These are phyloP conservation scores for Leptinotarsa peninsularis DNA, from an alignment of 2,888 invertebrate genomes.

Conservation along the genomic window DNA sequence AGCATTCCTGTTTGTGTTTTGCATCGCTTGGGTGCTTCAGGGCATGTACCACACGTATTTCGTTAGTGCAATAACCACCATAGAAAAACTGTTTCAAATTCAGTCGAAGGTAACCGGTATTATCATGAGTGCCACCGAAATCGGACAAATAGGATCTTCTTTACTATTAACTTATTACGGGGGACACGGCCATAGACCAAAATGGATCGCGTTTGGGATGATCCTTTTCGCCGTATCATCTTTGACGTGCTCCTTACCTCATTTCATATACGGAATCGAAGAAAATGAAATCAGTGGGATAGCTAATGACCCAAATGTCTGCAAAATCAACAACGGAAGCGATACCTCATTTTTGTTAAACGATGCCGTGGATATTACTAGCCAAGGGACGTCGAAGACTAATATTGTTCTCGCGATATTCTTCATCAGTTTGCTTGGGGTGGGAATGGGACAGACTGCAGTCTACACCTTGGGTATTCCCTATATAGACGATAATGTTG, in stretches of 20 bases:
- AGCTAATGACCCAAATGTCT: constrained; percentile 65
- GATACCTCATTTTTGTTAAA: constrained; percentile 39
- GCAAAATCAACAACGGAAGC: constrained; percentile 52
- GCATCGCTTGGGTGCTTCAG: constrained; percentile 86
- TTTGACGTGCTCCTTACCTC: constrained; percentile 88
- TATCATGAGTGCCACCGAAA: constrained; percentile 90
- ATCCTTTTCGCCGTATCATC: constrained; percentile 87
- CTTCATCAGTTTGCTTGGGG: constrained; percentile 87
- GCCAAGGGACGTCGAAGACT: constrained; percentile 80
- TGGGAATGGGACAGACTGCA: constrained; percentile 93
- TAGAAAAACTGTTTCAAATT: constrained; percentile 92
- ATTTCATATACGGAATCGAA: constrained; percentile 83
- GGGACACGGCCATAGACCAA: constrained; percentile 90
- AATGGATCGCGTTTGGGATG: constrained; percentile 95
- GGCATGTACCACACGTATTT: constrained; percentile 96
- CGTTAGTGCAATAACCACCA: constrained; percentile 92
- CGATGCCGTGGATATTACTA: constrained; percentile 66
- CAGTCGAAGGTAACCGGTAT: constrained; percentile 92
- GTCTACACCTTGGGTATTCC: constrained; percentile 93
- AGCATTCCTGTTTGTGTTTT: constrained; percentile 88
- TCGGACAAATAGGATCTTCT: constrained; percentile 92
- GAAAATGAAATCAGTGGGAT: constrained; percentile 67
- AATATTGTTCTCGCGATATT: constrained; percentile 88
- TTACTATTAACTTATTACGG: constrained; percentile 89
- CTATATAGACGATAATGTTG: constrained; percentile 94